Evolutionary conservation across 2,888 invertebrate genomes (phyloP), one percentile per base, ranked within the genome.

Genomic region (Oscheius onirici): DNA sequence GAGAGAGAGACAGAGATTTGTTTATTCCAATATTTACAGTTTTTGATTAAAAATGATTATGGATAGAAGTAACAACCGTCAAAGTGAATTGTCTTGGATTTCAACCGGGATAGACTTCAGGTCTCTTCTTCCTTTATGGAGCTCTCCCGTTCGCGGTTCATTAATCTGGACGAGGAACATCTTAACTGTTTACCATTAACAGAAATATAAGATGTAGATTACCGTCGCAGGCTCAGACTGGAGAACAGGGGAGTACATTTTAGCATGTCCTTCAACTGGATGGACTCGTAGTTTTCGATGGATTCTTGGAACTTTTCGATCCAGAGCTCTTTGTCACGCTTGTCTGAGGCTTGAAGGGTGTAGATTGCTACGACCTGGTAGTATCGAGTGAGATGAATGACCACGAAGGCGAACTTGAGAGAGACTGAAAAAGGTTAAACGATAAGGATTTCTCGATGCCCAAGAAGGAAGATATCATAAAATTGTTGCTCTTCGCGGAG

Each of bases 361-460:
- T 88, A 89, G 43, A 90, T 89, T 13, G 89, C 89, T 58, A 90
- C 88, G 24, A 90, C 88, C 76, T 90, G 90, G 72, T 90, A 90
- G 77, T 90, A 90, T 28, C 90, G 82, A 58, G 89, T 89, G 54
- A 90, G 87, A 77, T 90, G 90, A 17, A 90, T 89, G 54, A 90
- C 83, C 22, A 90, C 90, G 77, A 90, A 90, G 10, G 89, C 89
- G 82, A 89, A 84, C 60, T 84, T 84, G n/a, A 86, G 81, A 0
- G 82, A 71, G 40, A 80, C 84, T 85, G 74, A 69, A 84, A 76
- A n/a, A n/a, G n/a, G n/a, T n/a, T n/a, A n/a, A n/a, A n/a, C n/a
- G n/a, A n/a, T n/a, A n/a, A n/a, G n/a, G n/a, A n/a, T n/a, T n/a
- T n/a, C n/a, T n/a, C n/a, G n/a, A n/a, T n/a, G n/a, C n/a, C n/a